Evolutionary conservation across 2,888 invertebrate species (phyloP), one percentile per base, ranked within the genome.

Genomic region (Oscheius sp.): DNA sequence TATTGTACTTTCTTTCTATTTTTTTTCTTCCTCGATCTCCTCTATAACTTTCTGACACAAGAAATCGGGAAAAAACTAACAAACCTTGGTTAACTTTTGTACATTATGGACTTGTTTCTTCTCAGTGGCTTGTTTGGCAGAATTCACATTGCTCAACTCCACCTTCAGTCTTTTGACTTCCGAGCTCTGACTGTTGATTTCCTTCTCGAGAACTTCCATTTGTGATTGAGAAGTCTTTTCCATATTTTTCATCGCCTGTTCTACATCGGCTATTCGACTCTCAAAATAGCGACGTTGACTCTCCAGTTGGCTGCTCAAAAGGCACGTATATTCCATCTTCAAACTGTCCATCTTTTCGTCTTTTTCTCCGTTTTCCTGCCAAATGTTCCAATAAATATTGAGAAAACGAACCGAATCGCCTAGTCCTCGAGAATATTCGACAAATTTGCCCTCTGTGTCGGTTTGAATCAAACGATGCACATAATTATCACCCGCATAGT

Each of bases 401-500:
- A 31, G 20, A 29, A 4, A 25, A 34, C 52, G n/a, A 6, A 65
- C 65, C 2, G 23, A 15, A 29, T 45, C 64, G 12, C 33, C 65
- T 46, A 20, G 69, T 15, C 20, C 45, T 33, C 55, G 12, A 15
- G 42, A 27, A 42, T 88, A 87, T 77, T 89, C 88, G 15, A 98
- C 96, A 84, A 96, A 90, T 42, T 78, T 78, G 29, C 76, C 76
- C 34, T 75, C 75, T 1, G 65, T 66, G 52, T 70, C 74, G 55
- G 74, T 73, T 89, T 96, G 96, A 25, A 98, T 91, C 42, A 99
- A 89, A 15, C 98, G 91, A 89, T 96, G 96, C 8, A 95, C 95
- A 89, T 94, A 96, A 88, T 94, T 95, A 88, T 96, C 95, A 80
- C 96, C 96, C 63, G 96, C 96, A 87, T 99, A 99, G 87, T 99